A percentile compares a stretch with the other conserved stretches of the same genome.
Conservation (phyloP, 2,888 invertebrate genomes). For the Ormyrus nitidulus region DNA sequence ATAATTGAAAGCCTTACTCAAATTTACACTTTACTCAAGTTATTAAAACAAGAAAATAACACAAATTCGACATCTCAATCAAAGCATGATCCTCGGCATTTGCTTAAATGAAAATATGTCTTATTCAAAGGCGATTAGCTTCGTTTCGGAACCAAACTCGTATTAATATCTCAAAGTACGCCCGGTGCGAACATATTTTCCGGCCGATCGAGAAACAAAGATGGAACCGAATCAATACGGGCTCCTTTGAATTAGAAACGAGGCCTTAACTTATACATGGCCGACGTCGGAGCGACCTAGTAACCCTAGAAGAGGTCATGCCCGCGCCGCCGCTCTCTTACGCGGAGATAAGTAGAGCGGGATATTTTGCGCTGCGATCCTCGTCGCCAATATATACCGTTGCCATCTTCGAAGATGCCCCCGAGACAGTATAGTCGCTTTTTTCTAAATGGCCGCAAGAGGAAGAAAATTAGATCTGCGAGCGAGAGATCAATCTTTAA, state of each 20-base stretch:
- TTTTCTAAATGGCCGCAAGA: too few species aligned
- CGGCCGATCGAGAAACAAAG: not conserved
- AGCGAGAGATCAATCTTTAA: too few species aligned
- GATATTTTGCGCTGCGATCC: slow-evolving; percentile 5
- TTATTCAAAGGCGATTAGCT: not conserved
- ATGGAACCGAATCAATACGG: not conserved
- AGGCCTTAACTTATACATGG: slow-evolving; percentile 5
- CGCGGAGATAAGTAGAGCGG: not conserved
- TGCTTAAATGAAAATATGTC: not conserved
- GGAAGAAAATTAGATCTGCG: too few species aligned
- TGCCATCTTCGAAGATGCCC: not conserved
- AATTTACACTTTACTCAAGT: too few species aligned
- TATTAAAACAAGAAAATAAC: too few species aligned
- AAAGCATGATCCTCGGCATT: too few species aligned
- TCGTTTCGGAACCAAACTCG: not conserved
- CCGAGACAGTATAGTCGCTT: not conserved
- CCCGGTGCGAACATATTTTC: not conserved
- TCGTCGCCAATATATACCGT: not conserved
- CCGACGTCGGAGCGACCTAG: slow-evolving; percentile 4
- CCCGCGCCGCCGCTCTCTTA: not conserved
- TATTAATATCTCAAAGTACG: not conserved
- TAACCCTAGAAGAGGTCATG: slow-evolving; percentile 8
- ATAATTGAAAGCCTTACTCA: too few species aligned
- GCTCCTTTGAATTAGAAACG: not conserved
- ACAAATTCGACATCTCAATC: too few species aligned